Conservation (phyloP, 2,888 invertebrate genomes). For the Dicyrtoma fusca region DNA sequence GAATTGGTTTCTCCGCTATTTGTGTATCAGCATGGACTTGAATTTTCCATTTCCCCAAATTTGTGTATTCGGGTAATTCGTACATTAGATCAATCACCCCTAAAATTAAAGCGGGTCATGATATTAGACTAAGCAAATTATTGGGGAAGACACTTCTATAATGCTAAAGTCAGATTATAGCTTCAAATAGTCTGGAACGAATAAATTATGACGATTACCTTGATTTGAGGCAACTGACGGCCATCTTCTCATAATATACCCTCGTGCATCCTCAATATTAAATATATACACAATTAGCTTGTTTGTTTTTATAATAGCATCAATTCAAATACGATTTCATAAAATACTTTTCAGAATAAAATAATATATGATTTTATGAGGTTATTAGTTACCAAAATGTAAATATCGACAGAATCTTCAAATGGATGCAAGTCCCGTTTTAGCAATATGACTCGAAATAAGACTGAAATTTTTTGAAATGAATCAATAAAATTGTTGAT, state of each 20-base stretch:
- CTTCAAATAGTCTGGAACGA: background rate
- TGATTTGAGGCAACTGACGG: slow-evolving; percentile 59
- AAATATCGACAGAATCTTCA: slow-evolving; percentile 60
- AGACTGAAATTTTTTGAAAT: background rate
- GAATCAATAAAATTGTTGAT: too few species aligned
- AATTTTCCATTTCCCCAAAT: slow-evolving; percentile 60
- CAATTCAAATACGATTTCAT: too few species aligned
- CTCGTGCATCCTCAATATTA: slow-evolving; percentile 59
- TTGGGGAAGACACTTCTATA: background rate
- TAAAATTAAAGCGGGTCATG: slow-evolving; percentile 34
- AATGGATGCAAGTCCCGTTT: slow-evolving; percentile 60
- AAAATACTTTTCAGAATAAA: too few species aligned
- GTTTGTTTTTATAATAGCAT: too few species aligned
- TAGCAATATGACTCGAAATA: slow-evolving; percentile 60
- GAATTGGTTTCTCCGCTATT: slow-evolving; percentile 58
- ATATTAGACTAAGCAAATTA: background rate
- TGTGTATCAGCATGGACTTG: slow-evolving; percentile 59
- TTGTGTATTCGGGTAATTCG: slow-evolving; percentile 59
- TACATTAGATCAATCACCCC: slow-evolving; percentile 60
- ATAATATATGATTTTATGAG: slow-evolving; percentile 14
- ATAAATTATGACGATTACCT: too few species aligned
- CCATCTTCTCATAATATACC: slow-evolving; percentile 60
- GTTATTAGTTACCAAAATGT: slow-evolving; percentile 59
- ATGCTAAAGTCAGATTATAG: background rate
- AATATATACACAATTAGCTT: too few species aligned